These are phyloP conservation scores for Noctua pronuba DNA, from an alignment of 2,888 invertebrate species.

Conservation along the genomic window DNA sequence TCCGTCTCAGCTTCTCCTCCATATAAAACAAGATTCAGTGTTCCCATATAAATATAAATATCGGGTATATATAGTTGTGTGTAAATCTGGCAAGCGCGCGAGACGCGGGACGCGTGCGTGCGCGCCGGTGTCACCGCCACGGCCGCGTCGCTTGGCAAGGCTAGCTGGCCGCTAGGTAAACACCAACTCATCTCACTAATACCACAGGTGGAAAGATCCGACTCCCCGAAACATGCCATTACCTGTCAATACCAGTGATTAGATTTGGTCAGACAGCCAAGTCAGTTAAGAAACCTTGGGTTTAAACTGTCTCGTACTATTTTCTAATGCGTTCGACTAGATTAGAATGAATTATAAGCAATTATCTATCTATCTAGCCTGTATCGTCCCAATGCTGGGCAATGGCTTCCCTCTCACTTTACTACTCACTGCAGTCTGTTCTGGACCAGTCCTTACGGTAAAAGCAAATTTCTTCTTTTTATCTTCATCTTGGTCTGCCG, in stretches of 20 bases:
- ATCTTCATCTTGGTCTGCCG: neutral
- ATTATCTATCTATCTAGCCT: neutral
- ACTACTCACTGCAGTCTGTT: neutral
- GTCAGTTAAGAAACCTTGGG: constrained; percentile 21
- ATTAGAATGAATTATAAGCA: neutral
- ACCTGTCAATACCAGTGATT: constrained; percentile 41
- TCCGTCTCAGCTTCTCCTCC: constrained; percentile 36
- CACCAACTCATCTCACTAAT: constrained; percentile 55
- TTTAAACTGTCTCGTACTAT: constrained; percentile 17
- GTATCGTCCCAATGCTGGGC: neutral
- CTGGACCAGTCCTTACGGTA: neutral
- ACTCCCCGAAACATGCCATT: constrained; percentile 28
- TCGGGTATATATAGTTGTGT: constrained; percentile 41
- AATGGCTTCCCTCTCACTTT: neutral
- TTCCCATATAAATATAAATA: constrained; percentile 63
- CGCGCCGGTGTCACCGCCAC: constrained; percentile 68
- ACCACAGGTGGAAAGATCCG: constrained; percentile 57
- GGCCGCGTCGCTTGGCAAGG: constrained; percentile 73
- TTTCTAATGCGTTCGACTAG: constrained; percentile 11
- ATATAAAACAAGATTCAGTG: constrained; percentile 59
- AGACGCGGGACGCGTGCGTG: constrained; percentile 63
- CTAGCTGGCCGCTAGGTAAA: constrained; percentile 66
- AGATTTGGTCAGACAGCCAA: constrained; percentile 40
- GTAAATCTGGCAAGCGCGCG: constrained; percentile 67
- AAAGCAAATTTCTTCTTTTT: neutral